These are phyloP conservation scores for Leucoma salicis DNA, from an alignment of 2,888 invertebrate species.

Conservation along the genomic window DNA sequence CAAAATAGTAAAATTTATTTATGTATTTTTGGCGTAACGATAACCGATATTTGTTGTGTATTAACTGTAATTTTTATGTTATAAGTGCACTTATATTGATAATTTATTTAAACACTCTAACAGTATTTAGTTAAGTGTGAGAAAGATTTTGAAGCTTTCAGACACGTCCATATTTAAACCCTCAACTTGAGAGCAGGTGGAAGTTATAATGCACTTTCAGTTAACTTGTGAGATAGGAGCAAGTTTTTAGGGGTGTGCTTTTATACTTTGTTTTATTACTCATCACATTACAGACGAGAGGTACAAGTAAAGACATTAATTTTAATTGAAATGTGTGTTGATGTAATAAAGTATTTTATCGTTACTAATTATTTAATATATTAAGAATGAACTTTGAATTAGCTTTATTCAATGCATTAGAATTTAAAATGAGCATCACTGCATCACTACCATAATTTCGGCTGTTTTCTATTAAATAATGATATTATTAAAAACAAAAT, in stretches of 20 bases:
- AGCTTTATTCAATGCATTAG: no score
- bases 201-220: conserved; percentile 65
- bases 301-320: conserved; percentile 13
- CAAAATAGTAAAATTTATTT: no score
- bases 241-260: conserved; percentile 43
- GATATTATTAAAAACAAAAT: no score
- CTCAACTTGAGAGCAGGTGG: conserved; percentile 45
- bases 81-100: background rate
- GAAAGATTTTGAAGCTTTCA: conserved; percentile 51
- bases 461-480: no score
- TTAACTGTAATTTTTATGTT: background rate
- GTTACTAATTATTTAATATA: no score
- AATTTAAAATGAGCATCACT: no score
- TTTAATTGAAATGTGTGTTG: background rate
- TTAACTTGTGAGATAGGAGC: conserved; percentile 53
- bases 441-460: no score
- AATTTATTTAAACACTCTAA: conserved; percentile 13
- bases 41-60: no score
- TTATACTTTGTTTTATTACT: conserved; percentile 43
- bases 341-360: no score
- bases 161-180: conserved; percentile 42
- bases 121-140: conserved; percentile 36
- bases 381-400: no score
- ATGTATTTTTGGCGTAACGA: no score
- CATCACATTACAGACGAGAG: conserved; percentile 28